Percentiles rank a stretch among this genome's conserved stretches.
These are phyloP conservation scores for Saccostrea glomerata DNA, from an alignment of 1,140 invertebrate genomes.

Conservation along the genomic window DNA sequence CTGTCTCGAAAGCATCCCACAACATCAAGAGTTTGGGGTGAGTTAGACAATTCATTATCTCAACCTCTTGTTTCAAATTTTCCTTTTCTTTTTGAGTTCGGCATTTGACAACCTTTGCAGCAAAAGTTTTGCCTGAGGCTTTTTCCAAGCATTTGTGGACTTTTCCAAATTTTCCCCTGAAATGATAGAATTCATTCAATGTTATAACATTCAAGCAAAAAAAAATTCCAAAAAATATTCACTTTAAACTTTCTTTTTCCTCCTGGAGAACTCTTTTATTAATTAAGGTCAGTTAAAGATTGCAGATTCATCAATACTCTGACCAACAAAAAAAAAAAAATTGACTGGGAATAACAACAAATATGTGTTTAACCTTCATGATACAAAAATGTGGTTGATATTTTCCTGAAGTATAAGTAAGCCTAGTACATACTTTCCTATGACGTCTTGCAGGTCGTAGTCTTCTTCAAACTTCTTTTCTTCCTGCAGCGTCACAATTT, in stretches of 20 bases:
- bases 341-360: too few species aligned
- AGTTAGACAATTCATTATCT: constrained; percentile 99
- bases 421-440: constrained; percentile 77
- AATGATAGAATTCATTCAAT: constrained; percentile 47
- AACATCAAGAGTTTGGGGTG: constrained; percentile 98
- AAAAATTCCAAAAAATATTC: too few species aligned
- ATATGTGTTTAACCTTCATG: too few species aligned
- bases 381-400: too few species aligned
- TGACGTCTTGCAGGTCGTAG: constrained; percentile 75
- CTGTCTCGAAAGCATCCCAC: constrained; percentile 99
- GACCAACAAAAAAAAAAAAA: too few species aligned
- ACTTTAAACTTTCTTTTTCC: too few species aligned
- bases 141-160: constrained; percentile 97
- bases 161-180: constrained; percentile 95
- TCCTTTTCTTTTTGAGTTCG: constrained; percentile 90
- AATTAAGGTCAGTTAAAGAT: too few species aligned
- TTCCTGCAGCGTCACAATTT: constrained; percentile 63
- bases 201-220: too few species aligned
- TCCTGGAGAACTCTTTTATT: too few species aligned
- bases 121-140: constrained; percentile 95
- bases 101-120: constrained; percentile 97
- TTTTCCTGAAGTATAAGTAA: too few species aligned
- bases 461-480: constrained; percentile 74
- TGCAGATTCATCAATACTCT: too few species aligned
- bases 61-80: constrained; percentile 98